Evolutionary conservation across 2,797 vertebrate species (phyloP), one percentile per base, ranked within the genome.

Genomic region (Catamblyrhynchus diadema): DNA sequence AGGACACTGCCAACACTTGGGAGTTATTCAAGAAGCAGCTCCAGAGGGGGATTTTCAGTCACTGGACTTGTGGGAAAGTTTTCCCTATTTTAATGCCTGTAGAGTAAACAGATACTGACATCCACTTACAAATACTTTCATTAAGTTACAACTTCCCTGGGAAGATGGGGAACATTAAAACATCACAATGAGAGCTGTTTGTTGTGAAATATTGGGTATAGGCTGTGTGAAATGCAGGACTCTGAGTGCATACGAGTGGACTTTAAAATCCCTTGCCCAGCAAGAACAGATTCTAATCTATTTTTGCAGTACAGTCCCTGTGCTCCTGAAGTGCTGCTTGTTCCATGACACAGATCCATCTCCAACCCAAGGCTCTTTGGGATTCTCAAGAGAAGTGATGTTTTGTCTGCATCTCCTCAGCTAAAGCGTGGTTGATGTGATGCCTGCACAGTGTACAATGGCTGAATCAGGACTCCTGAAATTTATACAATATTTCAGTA

Each of bases 401-500:
- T 35, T 92, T 79, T 64, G 48, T 64, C 65, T 82, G 3, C 53
- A n/a, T 57, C 56, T 73, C 53, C n/a, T 60, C 64, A 67, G 74
- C 74, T 37, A 7, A 57, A 81, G 61, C 0, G 0, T 18, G 33
- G 45, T 27, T 61, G 89, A 33, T 82, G 41, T 57, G 79, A 42
- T 80, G 91, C 37, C 81, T 2, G 7, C 37, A 0, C 57, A 30
- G 41, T 27, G 59, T 33, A 11, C 41, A 74, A 88, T 39, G 80
- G 59, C 61, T 1, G 0, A 72, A 83, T 74, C 0, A 1, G 45
- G 75, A 67, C 42, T 83, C 61, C n/a, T 78, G 85, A 88, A 81
- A 89, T 94, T 32, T 81, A 69, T 71, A 47, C 57, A 81, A 2
- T 88, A 91, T 90, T 96, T 96, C 85, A 94, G 75, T 90, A 91